A percentile compares a stretch with the other conserved stretches of the same genome.
Conservation (phyloP, 2,113 vertebrate genomes). For the Chaetodon trifascialis region DNA sequence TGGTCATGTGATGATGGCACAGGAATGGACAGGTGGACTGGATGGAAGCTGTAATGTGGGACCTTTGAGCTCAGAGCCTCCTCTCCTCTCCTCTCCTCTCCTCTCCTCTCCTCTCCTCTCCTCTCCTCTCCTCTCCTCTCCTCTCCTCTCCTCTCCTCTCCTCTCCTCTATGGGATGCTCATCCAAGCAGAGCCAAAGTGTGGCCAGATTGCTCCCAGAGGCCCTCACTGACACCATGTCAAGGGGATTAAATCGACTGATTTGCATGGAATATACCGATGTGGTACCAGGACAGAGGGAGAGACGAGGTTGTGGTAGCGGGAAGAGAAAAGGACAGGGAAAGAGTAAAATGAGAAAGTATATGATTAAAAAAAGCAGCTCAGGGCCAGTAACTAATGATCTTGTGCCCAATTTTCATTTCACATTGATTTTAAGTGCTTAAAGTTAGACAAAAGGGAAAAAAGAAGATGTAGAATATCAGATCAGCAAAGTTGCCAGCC, state of each 20-base stretch:
- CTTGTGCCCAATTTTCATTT: slow-evolving; percentile 19
- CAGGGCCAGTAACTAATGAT: slow-evolving; percentile 23
- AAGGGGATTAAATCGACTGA: slow-evolving; percentile 72
- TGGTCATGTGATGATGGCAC: slow-evolving; percentile 9
- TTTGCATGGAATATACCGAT: slow-evolving; percentile 62
- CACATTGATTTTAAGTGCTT: slow-evolving; percentile 22
- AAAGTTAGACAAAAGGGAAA: slow-evolving; percentile 25
- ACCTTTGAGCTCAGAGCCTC: slow-evolving; percentile 16
- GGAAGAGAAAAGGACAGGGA: background rate
- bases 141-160: slow-evolving; percentile 4
- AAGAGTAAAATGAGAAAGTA: background rate
- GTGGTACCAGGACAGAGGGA: slow-evolving; percentile 25
- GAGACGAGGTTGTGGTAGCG: background rate
- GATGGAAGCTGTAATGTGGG: slow-evolving; percentile 9
- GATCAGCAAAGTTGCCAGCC: slow-evolving; percentile 23
- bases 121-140: slow-evolving; percentile 23
- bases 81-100: slow-evolving; percentile 18
- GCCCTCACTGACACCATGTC: slow-evolving; percentile 62
- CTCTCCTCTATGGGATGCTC: slow-evolving; percentile 37
- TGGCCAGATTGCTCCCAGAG: slow-evolving; percentile 62
- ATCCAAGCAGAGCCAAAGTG: slow-evolving; percentile 57
- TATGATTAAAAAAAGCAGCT: slow-evolving; percentile 5
- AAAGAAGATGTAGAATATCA: background rate
- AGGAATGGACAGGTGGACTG: slow-evolving; percentile 18
- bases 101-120: slow-evolving; percentile 11